Evolutionary conservation across 2,888 invertebrate species (phyloP).

Genomic region (Pediacus dermestoides): DNA sequence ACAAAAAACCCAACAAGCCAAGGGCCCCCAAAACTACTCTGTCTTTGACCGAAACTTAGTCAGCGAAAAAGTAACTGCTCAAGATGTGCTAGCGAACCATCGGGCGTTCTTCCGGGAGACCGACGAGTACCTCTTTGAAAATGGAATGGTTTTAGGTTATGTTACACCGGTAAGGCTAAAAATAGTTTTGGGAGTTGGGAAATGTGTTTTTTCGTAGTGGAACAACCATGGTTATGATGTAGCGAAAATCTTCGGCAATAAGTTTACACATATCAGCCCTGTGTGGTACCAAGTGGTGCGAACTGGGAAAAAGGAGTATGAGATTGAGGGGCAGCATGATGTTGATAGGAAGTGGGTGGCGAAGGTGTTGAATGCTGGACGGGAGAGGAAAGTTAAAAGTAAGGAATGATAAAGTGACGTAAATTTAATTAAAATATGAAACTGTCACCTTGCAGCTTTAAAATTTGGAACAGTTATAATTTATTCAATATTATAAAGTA

Average conservation of each 20-base stretch:
- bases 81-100: constrained; percentile 74
- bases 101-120: constrained; percentile 72
- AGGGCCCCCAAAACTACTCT: constrained; percentile 42
- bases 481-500: too few species aligned
- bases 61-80: constrained; percentile 60
- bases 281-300: constrained; percentile 89
- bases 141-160: constrained; percentile 81
- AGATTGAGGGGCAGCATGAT: constrained; percentile 74
- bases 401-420: constrained; percentile 33
- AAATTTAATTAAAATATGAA: constrained; percentile 5
- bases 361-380: constrained; percentile 61
- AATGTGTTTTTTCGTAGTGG: constrained; percentile 68
- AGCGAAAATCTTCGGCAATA: constrained; percentile 82
- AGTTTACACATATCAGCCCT: constrained; percentile 88
- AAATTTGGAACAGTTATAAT: constrained; percentile 7
- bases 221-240: constrained; percentile 91
- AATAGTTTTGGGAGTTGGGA: constrained; percentile 4
- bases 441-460: not conserved
- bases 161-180: constrained; percentile 75
- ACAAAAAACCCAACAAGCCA: too few species aligned
- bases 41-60: constrained; percentile 72
- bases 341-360: constrained; percentile 81
- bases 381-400: constrained; percentile 59
- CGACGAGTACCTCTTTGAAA: constrained; percentile 60
- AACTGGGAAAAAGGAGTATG: constrained; percentile 60